Evolutionary conservation across 2,797 vertebrate genomes (phyloP).

Genomic region (Microctenopoma stevenorrisi): DNA sequence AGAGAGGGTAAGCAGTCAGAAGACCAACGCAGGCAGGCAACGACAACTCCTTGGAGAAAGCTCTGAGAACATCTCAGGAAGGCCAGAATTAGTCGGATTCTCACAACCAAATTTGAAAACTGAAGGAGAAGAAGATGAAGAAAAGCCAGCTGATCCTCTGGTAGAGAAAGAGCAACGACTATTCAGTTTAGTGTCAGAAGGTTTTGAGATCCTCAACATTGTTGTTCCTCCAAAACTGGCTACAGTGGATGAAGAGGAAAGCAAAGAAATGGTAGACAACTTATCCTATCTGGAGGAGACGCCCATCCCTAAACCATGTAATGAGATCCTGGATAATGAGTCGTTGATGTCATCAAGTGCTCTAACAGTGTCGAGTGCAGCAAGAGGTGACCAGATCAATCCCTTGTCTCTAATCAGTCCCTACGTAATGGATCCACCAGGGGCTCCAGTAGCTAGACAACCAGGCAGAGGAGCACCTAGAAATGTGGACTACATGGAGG

Average conservation of each 20-base stretch:
- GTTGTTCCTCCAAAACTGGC: conserved; percentile 86
- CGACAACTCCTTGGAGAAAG: conserved; percentile 36
- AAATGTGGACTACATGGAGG: conserved; percentile 92
- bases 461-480: conserved; percentile 45
- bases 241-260: conserved; percentile 92
- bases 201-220: conserved; percentile 94
- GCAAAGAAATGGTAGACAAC: conserved; percentile 88
- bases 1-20: conserved; percentile 42
- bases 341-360: conserved; percentile 1
- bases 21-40: conserved; percentile 43
- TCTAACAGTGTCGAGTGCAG: neutral
- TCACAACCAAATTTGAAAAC: conserved; percentile 78
- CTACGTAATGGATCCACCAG: conserved; percentile 66
- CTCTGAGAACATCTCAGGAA: conserved; percentile 58
- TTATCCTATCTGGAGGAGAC: conserved; percentile 89
- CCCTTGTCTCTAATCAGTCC: neutral
- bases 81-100: conserved; percentile 78
- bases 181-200: conserved; percentile 92
- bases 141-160: conserved; percentile 31
- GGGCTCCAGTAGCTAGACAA: conserved; percentile 68
- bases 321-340: conserved; percentile 56
- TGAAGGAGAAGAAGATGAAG: conserved; percentile 49
- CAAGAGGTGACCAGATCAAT: neutral
- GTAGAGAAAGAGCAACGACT: conserved; percentile 82
- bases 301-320: conserved; percentile 71